Percentiles rank a stretch among this genome's conserved stretches.
Evolutionary conservation across 2,797 vertebrate species (phyloP).

Genomic region (Clarias fuscus): DNA sequence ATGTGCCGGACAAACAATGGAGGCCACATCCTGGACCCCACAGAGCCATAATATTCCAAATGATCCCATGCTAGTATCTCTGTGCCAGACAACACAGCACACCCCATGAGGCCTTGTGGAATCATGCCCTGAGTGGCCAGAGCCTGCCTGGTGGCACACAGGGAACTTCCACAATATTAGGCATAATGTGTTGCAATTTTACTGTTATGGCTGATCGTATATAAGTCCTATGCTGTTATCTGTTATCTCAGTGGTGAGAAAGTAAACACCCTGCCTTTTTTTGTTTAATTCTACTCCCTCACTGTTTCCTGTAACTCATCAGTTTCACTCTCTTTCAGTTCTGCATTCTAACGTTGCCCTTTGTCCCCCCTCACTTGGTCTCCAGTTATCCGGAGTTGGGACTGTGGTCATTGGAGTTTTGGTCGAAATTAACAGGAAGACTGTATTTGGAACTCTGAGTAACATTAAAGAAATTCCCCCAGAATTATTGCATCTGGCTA

Average conservation of each 20-base stretch:
- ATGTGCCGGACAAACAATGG: no score
- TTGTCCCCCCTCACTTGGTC: neutral
- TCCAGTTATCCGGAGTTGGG: constrained; percentile 71
- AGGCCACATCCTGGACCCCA: no score
- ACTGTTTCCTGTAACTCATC: neutral
- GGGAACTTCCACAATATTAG: no score
- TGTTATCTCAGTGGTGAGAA: neutral
- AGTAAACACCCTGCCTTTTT: neutral
- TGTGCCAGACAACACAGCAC: no score
- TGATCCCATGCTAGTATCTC: no score
- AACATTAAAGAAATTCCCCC: neutral
- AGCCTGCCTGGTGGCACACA: no score
- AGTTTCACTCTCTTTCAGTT: neutral
- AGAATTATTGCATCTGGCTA: constrained; percentile 62
- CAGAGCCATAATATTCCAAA: no score
- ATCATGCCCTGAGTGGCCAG: no score
- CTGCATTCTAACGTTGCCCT: neutral
- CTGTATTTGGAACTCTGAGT: constrained; percentile 65
- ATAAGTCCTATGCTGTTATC: neutral
- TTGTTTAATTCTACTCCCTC: no score
- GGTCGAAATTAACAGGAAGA: constrained; percentile 73
- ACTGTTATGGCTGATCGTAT: neutral
- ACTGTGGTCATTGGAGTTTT: constrained; percentile 75
- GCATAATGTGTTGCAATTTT: no score
- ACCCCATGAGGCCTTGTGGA: no score